phyloP scores from a whole-genome alignment of 2,797 vertebrate species.

The Perodicticus potto region DNA sequence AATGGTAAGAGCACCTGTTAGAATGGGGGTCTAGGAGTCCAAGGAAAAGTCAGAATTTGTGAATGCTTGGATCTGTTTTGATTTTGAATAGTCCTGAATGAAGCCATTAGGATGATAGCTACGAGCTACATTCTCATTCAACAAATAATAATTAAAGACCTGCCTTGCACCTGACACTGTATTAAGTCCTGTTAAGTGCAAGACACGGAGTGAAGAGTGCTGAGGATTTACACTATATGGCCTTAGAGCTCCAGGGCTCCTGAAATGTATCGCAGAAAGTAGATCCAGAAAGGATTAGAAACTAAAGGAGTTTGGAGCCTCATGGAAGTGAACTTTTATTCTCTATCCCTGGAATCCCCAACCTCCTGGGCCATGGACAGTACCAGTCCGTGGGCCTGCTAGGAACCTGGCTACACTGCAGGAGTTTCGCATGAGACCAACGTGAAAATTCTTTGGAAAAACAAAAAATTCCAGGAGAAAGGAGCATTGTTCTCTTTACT shows the following conservation, averaged over 20 bases:
- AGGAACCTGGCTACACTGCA: too few relatives aligned
- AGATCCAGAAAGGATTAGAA: background rate
- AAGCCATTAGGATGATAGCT: background rate
- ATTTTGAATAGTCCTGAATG: background rate
- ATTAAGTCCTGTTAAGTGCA: background rate
- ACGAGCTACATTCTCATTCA: background rate
- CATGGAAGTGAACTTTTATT: background rate
- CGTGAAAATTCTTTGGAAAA: background rate
- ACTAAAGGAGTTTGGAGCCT: background rate
- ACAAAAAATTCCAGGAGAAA: background rate
- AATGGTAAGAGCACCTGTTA: conserved; percentile 74
- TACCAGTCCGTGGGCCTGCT: too few relatives aligned
- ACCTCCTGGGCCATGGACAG: too few relatives aligned
- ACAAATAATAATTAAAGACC: background rate
- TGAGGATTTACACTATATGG: background rate
- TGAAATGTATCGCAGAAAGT: background rate
- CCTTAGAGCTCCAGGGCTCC: background rate
- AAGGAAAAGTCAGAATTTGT: background rate
- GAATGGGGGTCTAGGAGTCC: background rate
- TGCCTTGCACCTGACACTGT: background rate
- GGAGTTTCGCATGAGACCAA: background rate
- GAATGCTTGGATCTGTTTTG: background rate
- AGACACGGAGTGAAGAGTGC: background rate
- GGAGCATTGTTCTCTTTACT: background rate
- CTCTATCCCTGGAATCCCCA: background rate